These are phyloP conservation scores for Dasyurus viverrinus DNA, from an alignment of 2,113 vertebrate genomes.

Conservation along the genomic window DNA sequence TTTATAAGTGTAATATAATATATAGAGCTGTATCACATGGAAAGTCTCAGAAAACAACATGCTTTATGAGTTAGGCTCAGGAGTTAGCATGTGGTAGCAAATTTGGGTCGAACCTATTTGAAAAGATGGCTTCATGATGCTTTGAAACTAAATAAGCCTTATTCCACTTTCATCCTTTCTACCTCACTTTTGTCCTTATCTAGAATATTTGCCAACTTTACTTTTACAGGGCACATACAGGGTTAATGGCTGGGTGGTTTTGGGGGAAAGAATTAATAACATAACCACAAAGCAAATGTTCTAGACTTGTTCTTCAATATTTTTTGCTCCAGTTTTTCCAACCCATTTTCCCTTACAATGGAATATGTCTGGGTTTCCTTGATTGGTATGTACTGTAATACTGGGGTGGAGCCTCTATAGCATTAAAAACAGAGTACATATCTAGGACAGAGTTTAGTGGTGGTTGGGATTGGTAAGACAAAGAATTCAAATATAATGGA, in stretches of 20 bases:
- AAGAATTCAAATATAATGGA: not conserved
- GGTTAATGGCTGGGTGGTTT: not conserved
- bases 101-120: conserved; percentile 75
- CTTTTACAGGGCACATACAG: not conserved
- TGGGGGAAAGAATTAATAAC: not conserved
- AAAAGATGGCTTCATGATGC: conserved; percentile 47
- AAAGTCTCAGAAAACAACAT: conserved; percentile 78
- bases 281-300: not conserved
- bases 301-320: not conserved
- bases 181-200: not conserved
- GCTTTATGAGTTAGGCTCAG: conserved; percentile 78
- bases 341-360: not conserved
- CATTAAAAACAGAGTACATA: not conserved
- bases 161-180: not conserved
- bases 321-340: not conserved
- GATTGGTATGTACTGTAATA: not conserved
- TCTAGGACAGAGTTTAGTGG: too few relatives aligned
- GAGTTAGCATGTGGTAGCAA: conserved; percentile 79
- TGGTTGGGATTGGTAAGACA: not conserved
- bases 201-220: not conserved
- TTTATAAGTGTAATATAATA: conserved; percentile 87
- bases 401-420: not conserved
- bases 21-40: conserved; percentile 83
- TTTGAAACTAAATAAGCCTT: not conserved
- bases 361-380: not conserved